Evolutionary conservation across 1,140 invertebrate species (phyloP).

Genomic region (Pseudomyrmex pallidus): DNA sequence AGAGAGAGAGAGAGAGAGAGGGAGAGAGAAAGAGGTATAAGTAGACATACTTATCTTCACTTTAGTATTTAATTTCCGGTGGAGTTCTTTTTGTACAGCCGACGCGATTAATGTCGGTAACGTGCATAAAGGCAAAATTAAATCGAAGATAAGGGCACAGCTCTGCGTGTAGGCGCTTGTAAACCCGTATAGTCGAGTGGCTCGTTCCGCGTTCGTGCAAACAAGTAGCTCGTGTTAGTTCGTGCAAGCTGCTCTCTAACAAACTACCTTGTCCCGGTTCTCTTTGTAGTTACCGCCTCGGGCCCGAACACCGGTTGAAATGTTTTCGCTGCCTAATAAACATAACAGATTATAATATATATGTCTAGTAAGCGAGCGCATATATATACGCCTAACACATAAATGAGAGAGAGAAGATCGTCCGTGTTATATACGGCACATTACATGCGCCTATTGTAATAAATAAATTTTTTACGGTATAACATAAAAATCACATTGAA

Average conservation of each 20-base stretch:
- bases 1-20: neutral
- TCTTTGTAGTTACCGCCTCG: slow-evolving; percentile 72
- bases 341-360: slow-evolving; percentile 74
- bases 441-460: slow-evolving; percentile 59
- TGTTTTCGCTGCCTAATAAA: slow-evolving; percentile 73
- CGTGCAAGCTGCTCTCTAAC: slow-evolving; percentile 71
- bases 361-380: slow-evolving; percentile 58
- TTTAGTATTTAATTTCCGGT: slow-evolving; percentile 47
- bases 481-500: slow-evolving; percentile 14
- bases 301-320: slow-evolving; percentile 67
- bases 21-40: neutral
- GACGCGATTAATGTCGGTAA: slow-evolving; percentile 57
- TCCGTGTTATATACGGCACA: slow-evolving; percentile 32
- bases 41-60: slow-evolving; percentile 4
- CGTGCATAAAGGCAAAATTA: slow-evolving; percentile 51
- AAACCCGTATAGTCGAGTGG: slow-evolving; percentile 66
- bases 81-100: slow-evolving; percentile 42
- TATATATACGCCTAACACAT: slow-evolving; percentile 42
- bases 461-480: slow-evolving; percentile 62
- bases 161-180: slow-evolving; percentile 51
- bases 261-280: slow-evolving; percentile 71
- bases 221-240: slow-evolving; percentile 75
- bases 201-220: slow-evolving; percentile 68
- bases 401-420: slow-evolving; percentile 37
- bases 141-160: slow-evolving; percentile 64